phyloP scores from a whole-genome alignment of 2,797 vertebrate species.

The Gouania willdenowi region DNA sequence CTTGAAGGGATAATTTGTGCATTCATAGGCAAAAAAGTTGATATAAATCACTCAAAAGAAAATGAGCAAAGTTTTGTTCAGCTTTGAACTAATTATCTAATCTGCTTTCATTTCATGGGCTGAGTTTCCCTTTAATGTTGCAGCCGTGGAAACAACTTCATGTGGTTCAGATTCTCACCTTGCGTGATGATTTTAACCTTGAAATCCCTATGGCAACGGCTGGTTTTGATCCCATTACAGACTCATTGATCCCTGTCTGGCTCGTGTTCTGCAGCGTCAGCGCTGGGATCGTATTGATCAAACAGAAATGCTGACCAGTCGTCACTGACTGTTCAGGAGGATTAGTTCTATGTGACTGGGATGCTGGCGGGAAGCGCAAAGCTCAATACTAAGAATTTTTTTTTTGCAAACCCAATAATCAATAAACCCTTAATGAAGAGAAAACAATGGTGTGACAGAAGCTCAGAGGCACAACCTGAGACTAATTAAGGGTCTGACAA shows the following conservation, averaged over 20 bases:
- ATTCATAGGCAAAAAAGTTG: too few species aligned
- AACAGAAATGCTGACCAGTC: slow-evolving; percentile 45
- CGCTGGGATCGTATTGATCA: slow-evolving; percentile 41
- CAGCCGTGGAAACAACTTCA: too few species aligned
- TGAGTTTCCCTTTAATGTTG: too few species aligned
- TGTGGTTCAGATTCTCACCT: slow-evolving; percentile 5
- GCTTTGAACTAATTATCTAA: too few species aligned
- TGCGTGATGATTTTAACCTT: slow-evolving; percentile 26
- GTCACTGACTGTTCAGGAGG: slow-evolving; percentile 33
- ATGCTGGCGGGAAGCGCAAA: slow-evolving; percentile 9
- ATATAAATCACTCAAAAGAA: too few species aligned
- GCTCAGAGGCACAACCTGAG: neutral
- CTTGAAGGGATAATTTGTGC: too few species aligned
- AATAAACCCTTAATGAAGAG: slow-evolving; percentile 5
- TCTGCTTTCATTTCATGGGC: too few species aligned
- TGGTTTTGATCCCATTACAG: slow-evolving; percentile 52
- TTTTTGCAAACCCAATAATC: slow-evolving; percentile 24
- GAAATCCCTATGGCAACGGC: slow-evolving; percentile 8
- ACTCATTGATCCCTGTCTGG: slow-evolving; percentile 47
- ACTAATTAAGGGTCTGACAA: slow-evolving; percentile 5
- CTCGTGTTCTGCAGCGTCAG: slow-evolving; percentile 54
- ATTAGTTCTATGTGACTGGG: slow-evolving; percentile 30
- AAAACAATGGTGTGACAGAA: neutral
- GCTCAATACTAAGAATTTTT: slow-evolving; percentile 33
- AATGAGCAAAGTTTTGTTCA: too few species aligned